Conservation (phyloP, 2,797 vertebrate species). For the Monodelphis domestica region DNA sequence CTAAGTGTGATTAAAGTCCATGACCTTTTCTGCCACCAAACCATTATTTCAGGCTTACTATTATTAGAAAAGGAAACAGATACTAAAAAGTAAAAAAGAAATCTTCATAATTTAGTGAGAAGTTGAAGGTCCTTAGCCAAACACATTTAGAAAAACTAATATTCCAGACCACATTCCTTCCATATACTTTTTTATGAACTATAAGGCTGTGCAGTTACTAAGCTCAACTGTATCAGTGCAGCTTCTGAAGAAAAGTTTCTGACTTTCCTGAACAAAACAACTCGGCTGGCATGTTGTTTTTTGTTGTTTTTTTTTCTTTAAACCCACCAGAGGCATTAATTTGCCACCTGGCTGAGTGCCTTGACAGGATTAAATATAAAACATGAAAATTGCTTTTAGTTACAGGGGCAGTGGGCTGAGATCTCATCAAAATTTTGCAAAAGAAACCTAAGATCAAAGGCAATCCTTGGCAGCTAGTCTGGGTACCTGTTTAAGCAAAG, state of each 20-base stretch:
- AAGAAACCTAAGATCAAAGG: constrained; percentile 67
- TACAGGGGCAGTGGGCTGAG: constrained; percentile 63
- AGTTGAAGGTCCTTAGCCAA: constrained; percentile 12
- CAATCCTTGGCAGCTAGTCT: constrained; percentile 54
- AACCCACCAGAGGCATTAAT: constrained; percentile 72
- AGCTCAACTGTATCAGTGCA: constrained; percentile 26
- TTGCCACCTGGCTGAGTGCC: constrained; percentile 75
- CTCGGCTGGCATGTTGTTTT: constrained; percentile 43
- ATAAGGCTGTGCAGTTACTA: constrained; percentile 64
- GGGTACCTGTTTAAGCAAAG: constrained; percentile 50
- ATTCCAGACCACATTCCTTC: constrained; percentile 17
- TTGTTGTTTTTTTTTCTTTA: constrained; percentile 59
- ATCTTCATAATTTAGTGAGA: constrained; percentile 1
- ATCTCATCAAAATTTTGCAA: constrained; percentile 66
- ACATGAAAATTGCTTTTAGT: constrained; percentile 75
- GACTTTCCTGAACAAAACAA: constrained; percentile 64
- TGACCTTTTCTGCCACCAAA: background rate
- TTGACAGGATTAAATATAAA: constrained; percentile 77
- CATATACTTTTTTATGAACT: constrained; percentile 53
- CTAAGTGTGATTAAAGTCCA: background rate
- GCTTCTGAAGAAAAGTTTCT: constrained; percentile 44
- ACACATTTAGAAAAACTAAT: constrained; percentile 44
- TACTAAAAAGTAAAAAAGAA: constrained; percentile 30
- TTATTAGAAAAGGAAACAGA: constrained; percentile 8
- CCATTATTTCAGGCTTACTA: constrained; percentile 14